Base-by-base conservation (phyloP, 1,140 invertebrate species). In the Drosophila kikkawai region DNA sequence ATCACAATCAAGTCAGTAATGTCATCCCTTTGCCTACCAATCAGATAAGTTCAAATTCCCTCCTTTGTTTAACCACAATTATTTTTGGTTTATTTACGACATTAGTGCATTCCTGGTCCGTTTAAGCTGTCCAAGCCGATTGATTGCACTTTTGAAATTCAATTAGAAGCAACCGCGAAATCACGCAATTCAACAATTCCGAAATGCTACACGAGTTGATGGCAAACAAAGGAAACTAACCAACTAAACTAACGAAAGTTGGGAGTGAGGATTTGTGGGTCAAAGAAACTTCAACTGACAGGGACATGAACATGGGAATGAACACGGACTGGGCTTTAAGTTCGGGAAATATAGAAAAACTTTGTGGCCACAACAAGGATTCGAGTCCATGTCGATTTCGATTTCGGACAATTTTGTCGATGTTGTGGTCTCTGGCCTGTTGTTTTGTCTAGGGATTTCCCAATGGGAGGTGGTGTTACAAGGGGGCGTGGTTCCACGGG, bases 131-230 rank as follows among this genome's bases (percentile, higher is more conserved):
- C 60, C 32, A 15, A 47, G 45, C 29, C 51, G 42, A 73, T 68
- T 69, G 66, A 78, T 80, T 87, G 80, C 76, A 67, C 50, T 80
- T 77, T 65, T 67, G 45, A 80, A 80, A 87, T 88, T 80, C 60
- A 76, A 78, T 88, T 88, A 63, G 48, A 71, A 70, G 65, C 71
- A 51, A 87, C 80, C 82, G 55, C 34, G 34, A 67, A 87, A 83
- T 77, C 83, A 87, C 84, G 83, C 83, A 87, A 87, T 83, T 56
- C 32, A 80, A 80, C 77, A 79, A 88, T 83, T 88, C 76, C 60
- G 50, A 77, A 80, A 76, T 50, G 45, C 51, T 48, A 53, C 65
- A 57, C 39, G 45, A 60, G 41, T 41, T 44, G 11, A 42, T 36
- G 44, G 50, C 45, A 29, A 79, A 64, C 41, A 69, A 71, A 41